Conservation (phyloP, 2,797 vertebrate genomes). For the Eidolon dupreanum region DNA sequence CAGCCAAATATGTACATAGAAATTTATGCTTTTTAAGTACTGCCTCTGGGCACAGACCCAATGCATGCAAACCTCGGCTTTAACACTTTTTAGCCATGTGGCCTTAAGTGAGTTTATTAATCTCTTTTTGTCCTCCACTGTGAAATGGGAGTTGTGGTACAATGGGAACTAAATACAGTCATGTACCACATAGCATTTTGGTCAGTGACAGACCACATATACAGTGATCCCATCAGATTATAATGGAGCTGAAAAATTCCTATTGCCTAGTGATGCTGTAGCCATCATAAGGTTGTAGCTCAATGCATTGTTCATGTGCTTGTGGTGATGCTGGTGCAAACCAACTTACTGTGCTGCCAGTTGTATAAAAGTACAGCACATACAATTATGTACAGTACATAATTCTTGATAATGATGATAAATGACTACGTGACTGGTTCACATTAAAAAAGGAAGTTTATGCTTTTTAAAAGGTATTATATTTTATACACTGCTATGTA, state of each 20-base stretch:
- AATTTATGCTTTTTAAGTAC: not conserved
- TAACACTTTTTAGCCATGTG: not conserved
- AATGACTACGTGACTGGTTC: not conserved
- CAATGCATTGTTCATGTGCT: not conserved
- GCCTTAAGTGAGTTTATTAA: not conserved
- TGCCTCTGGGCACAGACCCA: not conserved
- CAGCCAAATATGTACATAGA: not conserved
- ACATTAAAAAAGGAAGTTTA: not conserved
- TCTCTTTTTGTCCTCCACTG: not conserved
- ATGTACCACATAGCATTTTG: not conserved
- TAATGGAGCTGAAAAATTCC: not conserved
- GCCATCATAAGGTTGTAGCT: not conserved
- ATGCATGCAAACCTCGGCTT: not conserved
- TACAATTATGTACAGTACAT: not conserved
- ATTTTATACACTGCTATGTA: not conserved
- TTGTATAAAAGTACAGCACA: not conserved
- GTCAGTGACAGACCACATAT: not conserved
- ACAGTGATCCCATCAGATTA: not conserved
- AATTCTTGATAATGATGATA: not conserved
- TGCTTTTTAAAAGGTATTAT: not conserved
- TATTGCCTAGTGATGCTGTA: not conserved
- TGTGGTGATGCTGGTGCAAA: not conserved
- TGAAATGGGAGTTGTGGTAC: not conserved
- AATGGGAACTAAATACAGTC: not conserved
- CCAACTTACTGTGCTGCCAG: not conserved